A percentile compares a stretch with the other conserved stretches of the same genome.
These are phyloP conservation scores for Chesias legatella DNA, from an alignment of 2,888 invertebrate species.

Conservation along the genomic window DNA sequence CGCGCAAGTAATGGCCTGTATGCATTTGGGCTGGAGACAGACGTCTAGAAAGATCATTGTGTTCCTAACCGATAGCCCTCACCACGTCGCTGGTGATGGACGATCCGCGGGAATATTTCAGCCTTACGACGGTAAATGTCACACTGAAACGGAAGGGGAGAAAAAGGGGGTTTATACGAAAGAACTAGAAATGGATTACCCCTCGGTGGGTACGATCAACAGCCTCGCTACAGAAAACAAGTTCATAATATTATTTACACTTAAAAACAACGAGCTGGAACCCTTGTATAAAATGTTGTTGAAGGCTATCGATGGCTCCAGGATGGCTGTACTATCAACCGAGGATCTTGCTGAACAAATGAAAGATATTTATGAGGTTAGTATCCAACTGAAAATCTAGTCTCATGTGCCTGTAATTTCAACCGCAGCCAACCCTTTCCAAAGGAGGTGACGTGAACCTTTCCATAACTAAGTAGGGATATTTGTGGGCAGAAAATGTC, in stretches of 20 bases:
- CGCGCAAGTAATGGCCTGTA: slow-evolving; percentile 86
- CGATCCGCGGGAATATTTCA: slow-evolving; percentile 84
- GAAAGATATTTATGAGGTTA: slow-evolving; percentile 50
- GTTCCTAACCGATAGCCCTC: slow-evolving; percentile 88
- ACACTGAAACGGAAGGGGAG: no score
- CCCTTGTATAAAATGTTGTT: slow-evolving; percentile 35
- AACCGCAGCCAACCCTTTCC: no score
- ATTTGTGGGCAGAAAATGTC: no score
- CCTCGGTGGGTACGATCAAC: slow-evolving; percentile 86
- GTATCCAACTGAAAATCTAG: no score
- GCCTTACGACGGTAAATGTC: slow-evolving; percentile 87
- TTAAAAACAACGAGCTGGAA: background rate
- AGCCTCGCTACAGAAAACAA: slow-evolving; percentile 51
- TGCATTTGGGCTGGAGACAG: slow-evolving; percentile 91
- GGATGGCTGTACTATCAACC: slow-evolving; percentile 17
- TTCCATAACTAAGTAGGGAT: no score
- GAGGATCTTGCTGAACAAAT: slow-evolving; percentile 33
- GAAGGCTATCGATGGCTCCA: slow-evolving; percentile 41
- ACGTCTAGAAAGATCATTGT: slow-evolving; percentile 88
- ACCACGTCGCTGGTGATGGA: slow-evolving; percentile 90
- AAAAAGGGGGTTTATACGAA: slow-evolving; percentile 75
- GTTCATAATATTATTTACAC: slow-evolving; percentile 44
- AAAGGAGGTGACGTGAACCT: no score
- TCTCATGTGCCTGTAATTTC: no score
- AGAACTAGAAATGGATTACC: slow-evolving; percentile 85